Evolutionary conservation across 1,140 invertebrate species (phyloP), one percentile per base, ranked within the genome.

Genomic region (Homarus americanus): DNA sequence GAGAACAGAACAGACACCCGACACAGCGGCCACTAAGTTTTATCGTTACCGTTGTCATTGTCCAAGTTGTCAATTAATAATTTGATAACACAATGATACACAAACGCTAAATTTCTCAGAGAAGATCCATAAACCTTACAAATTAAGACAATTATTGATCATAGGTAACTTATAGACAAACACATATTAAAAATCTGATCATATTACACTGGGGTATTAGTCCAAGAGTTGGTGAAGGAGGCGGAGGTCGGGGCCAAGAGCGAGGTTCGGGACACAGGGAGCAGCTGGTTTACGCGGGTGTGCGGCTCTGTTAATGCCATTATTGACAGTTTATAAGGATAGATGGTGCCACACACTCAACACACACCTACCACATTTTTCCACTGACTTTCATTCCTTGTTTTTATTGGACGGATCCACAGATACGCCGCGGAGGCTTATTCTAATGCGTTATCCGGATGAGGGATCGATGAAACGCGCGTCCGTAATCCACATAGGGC

Each of bases 281-380:
- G 88, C 80, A 84, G 66, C 80, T 83, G 88, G 80, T 90, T 90
- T 90, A 84, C 80, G 88, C 88, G 80, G 72, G 80, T 63, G 80
- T 84, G 63, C 80, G 88, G 69, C 80, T 84, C 80, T 90, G 88
- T 90, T 90, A 90, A 90, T 90, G 88, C 88, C 88, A 83, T 90
- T 90, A 90, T 90, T 90, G 88, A 90, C 88, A 90, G 80, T 83
- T 90, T 90, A 90, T 90, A 90, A 90, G 88, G 88, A 90, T 90
- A 83, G 78, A 90, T 90, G 88, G 88, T 63, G 66, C 88, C 73
- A 75, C 88, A 83, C 88, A 40, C 88, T 90, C 88, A 84, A 87
- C 87, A 72, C 86, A 80, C 78, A 80, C 40, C 40, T 73, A 78
- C 72, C 72, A 78, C 72, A 87, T 76, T 87, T 87, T 87, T 87